Base-by-base conservation (phyloP, 2,113 vertebrate species). In the Lipotes vexillifer region DNA sequence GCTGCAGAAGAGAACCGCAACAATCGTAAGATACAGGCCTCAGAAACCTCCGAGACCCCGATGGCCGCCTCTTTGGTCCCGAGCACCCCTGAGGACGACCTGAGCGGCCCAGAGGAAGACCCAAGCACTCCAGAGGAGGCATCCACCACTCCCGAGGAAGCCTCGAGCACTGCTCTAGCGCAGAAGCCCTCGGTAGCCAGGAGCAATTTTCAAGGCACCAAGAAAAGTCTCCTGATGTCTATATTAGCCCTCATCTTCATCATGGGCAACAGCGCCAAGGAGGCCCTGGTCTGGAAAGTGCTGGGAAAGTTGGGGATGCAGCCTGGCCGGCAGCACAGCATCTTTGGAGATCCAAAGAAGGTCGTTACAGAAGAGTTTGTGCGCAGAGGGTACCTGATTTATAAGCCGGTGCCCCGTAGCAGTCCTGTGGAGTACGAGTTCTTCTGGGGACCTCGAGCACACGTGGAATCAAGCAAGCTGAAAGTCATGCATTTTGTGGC, bases 401-500 rank as follows among this genome's bases (percentile, higher is more conserved):
- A 98, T 91, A 98, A 98, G 65, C 97, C 96, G 1, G 97, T 98
- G 44, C 95, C 97, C 23, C 93, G 95, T 65, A 98, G 96, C 96
- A 94, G 92, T 69, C 97, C 97, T 1, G 80, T 97, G 75, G 97
- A 98, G 81, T 98, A 96, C 2, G 96, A 97, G 66, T 98, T 98
- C 86, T 97, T 98, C 97, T 98, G 97, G 97, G 97, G 97, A 81
- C 97, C 97, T 66, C 78, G 96, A 95, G 97, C 97, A 82, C 97
- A 98, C 13, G 97, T 97, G 85, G 97, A 98, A 94, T 97, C 97
- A 1, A 98, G 97, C 96, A 97, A 98, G 93, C 96, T 98, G 93
- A 98, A 98, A 98, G 97, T 98, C 63, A 97, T 98, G 97, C 97
- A 98, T 96, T 98, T 97, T 91, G 97, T 97, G 85, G 97, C 97